phyloP scores from a whole-genome alignment of 2,888 invertebrate species.

The Amblyjoppa proteus region DNA sequence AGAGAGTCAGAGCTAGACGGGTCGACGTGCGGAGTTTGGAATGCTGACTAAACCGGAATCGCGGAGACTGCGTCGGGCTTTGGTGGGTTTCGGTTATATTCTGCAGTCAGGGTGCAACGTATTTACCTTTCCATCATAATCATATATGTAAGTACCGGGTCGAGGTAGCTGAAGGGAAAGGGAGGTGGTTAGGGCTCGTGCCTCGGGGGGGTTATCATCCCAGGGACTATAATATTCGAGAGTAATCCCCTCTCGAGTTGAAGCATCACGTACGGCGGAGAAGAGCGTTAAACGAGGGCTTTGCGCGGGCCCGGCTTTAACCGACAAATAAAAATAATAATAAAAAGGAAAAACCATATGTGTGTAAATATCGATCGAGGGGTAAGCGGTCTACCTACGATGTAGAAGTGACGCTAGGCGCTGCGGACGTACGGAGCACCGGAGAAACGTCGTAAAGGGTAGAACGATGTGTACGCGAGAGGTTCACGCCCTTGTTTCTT shows the following conservation, averaged over 20 bases:
- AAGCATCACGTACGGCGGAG: constrained; percentile 78
- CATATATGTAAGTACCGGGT: constrained; percentile 70
- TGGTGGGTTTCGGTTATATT: constrained; percentile 42
- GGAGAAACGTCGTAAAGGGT: constrained; percentile 11
- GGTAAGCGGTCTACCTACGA: not conserved
- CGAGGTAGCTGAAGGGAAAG: constrained; percentile 23
- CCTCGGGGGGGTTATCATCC: constrained; percentile 58
- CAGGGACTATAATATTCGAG: constrained; percentile 63
- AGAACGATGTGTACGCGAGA: not conserved
- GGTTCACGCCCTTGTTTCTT: constrained; percentile 13
- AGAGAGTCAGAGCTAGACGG: constrained; percentile 42
- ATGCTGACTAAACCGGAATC: constrained; percentile 41
- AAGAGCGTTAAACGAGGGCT: constrained; percentile 73
- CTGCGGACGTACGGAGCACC: not conserved
- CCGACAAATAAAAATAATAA: constrained; percentile 38
- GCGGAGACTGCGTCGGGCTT: constrained; percentile 6
- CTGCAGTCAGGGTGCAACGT: constrained; percentile 61
- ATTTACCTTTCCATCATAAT: constrained; percentile 76
- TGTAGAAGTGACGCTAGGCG: constrained; percentile 2
- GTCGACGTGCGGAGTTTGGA: constrained; percentile 44
- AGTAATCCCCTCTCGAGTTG: constrained; percentile 78
- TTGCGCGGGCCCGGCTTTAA: constrained; percentile 72
- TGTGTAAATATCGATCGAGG: constrained; percentile 21
- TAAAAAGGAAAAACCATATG: constrained; percentile 29
- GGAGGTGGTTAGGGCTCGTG: constrained; percentile 50